A percentile compares a stretch with the other conserved stretches of the same genome.
These are phyloP conservation scores for Labeo rohita DNA, from an alignment of 2,113 vertebrate genomes.

Conservation along the genomic window DNA sequence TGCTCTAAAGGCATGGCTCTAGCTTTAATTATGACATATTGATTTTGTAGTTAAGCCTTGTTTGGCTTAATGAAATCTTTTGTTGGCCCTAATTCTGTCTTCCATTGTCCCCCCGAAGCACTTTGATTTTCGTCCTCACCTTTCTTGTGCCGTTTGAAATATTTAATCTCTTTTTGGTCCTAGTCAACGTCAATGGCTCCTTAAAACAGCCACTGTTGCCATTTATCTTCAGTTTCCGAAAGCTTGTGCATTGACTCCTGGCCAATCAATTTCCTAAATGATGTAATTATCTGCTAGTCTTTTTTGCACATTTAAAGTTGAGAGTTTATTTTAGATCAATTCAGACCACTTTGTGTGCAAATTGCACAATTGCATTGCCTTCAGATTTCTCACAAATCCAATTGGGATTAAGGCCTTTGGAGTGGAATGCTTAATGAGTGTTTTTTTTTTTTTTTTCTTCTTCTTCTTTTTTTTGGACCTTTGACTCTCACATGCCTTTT, in stretches of 20 bases:
- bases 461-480: not conserved
- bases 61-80: constrained; percentile 95
- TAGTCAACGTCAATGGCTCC: constrained; percentile 69
- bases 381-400: constrained; percentile 86
- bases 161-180: constrained; percentile 66
- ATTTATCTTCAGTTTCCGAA: constrained; percentile 87
- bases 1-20: constrained; percentile 70
- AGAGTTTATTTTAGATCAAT: constrained; percentile 90
- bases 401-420: constrained; percentile 75
- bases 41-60: constrained; percentile 89
- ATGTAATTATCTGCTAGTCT: constrained; percentile 87
- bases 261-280: constrained; percentile 91
- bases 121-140: constrained; percentile 68
- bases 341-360: constrained; percentile 87
- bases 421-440: constrained; percentile 79
- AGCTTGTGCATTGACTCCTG: constrained; percentile 86
- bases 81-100: constrained; percentile 84
- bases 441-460: constrained; percentile 24
- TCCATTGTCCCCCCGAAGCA: constrained; percentile 78
- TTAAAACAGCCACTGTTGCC: constrained; percentile 82
- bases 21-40: constrained; percentile 89
- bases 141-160: constrained; percentile 68
- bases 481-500: constrained; percentile 26
- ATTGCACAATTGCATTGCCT: constrained; percentile 84
- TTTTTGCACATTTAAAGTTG: constrained; percentile 85